Base-by-base conservation (phyloP, 2,888 invertebrate species). In the Epirrhoe alternata region DNA sequence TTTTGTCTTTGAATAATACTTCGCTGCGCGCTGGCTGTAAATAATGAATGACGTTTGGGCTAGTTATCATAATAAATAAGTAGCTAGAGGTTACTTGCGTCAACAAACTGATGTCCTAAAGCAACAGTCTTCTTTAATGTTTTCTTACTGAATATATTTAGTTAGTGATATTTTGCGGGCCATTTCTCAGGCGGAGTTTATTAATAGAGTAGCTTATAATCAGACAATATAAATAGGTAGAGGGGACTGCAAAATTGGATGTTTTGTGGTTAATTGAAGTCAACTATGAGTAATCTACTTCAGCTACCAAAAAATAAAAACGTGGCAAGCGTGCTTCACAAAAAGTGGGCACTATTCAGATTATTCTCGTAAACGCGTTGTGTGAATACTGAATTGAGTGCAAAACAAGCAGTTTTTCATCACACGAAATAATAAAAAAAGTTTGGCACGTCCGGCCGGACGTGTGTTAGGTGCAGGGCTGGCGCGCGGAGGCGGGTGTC, bases 121-220 rank as follows among this genome's bases (percentile, higher is more conserved):
- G 17, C 35, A 17, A 58, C 49, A 35, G 5, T n/a, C 33, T 49
- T 42, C 33, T 35, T 50, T 58, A 50, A 50, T 50, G 58, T 58
- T 58, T 50, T 49, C 58, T 24, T 17, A 17, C 31, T 6, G 33
- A n/a, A 58, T 35, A 30, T 31, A 50, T 58, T 58, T 6, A 7
- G 16, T 47, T 50, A 50, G 58, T 58, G 35, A 35, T 49, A 58
- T 33, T 42, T 42, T 33, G 50, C 33, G 49, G 35, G 53, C 42
- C 14, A 53, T 60, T 60, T 60, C 53, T 60, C 60, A 60, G 10
- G 31, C 14, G 31, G 16, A 60, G 31, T 45, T 53, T 53, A 53
- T 59, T 52, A 45, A 53, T 60, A 42, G 16, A 45, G 52, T 42
- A 51, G 52, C 42, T 60, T 45, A 53, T 52, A 60, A 60, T 60